Conservation (phyloP, 2,888 invertebrate species). For the Eupelmus urozonus region DNA sequence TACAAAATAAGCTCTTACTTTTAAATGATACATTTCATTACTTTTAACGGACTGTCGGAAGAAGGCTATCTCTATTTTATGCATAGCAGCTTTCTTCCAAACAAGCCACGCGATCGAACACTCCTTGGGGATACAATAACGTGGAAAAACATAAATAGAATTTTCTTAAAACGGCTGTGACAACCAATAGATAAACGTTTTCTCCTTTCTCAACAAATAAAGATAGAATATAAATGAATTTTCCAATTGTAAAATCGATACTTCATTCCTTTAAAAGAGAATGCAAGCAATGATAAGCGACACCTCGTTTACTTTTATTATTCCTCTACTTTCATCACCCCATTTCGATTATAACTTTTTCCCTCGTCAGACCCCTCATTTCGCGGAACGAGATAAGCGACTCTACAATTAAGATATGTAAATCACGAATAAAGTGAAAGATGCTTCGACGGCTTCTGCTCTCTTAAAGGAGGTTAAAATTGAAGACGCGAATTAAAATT, state of each 20-base stretch:
- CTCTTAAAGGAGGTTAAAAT: slow-evolving; percentile 47
- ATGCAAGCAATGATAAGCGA: slow-evolving; percentile 35
- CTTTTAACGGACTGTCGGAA: slow-evolving; percentile 15
- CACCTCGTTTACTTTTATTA: slow-evolving; percentile 18
- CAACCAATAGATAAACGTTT: slow-evolving; percentile 17
- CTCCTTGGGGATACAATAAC: slow-evolving; percentile 29
- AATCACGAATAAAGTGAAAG: slow-evolving; percentile 61
- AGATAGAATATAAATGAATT: slow-evolving; percentile 29
- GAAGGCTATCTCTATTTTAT: slow-evolving; percentile 6
- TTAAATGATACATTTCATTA: slow-evolving; percentile 37
- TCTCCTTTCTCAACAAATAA: slow-evolving; percentile 35
- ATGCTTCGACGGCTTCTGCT: slow-evolving; percentile 59
- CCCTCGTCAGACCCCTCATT: slow-evolving; percentile 49
- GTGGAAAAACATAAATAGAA: slow-evolving; percentile 47
- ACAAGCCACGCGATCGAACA: slow-evolving; percentile 42
- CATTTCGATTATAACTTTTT: slow-evolving; percentile 53
- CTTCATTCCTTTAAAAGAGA: slow-evolving; percentile 8
- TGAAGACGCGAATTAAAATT: slow-evolving; percentile 60
- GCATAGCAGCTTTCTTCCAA: neutral
- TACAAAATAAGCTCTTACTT: slow-evolving; percentile 38
- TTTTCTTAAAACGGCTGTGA: slow-evolving; percentile 29
- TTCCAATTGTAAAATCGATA: slow-evolving; percentile 22
- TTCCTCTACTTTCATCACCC: slow-evolving; percentile 29
- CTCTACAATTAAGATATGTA: slow-evolving; percentile 65
- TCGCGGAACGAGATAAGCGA: slow-evolving; percentile 63